Evolutionary conservation across 2,797 vertebrate genomes (phyloP).

Genomic region (Lutjanus argentimaculatus): DNA sequence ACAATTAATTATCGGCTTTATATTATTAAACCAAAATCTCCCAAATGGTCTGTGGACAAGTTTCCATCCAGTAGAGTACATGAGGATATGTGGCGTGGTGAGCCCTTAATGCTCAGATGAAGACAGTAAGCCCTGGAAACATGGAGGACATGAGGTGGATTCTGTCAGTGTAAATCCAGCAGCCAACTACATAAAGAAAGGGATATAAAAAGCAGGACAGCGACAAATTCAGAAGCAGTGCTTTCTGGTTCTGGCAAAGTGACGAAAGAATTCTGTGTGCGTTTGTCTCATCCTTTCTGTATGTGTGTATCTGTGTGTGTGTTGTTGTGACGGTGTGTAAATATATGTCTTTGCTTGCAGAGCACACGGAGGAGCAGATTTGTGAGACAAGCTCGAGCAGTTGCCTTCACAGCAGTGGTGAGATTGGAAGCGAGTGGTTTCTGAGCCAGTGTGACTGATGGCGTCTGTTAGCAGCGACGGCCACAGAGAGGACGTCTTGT

Average conservation of each 20-base stretch:
- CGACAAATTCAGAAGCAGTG: constrained; percentile 57
- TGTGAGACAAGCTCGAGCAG: constrained; percentile 82
- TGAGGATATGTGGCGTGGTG: constrained; percentile 47
- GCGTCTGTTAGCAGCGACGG: constrained; percentile 76
- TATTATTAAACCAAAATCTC: constrained; percentile 40
- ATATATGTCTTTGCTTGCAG: constrained; percentile 76
- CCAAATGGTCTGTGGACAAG: constrained; percentile 44
- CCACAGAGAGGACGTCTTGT: constrained; percentile 76
- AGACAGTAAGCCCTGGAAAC: constrained; percentile 67
- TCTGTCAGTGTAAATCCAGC: constrained; percentile 67
- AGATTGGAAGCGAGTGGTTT: constrained; percentile 78
- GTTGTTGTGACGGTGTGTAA: constrained; percentile 66
- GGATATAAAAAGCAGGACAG: constrained; percentile 73
- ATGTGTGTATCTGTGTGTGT: constrained; percentile 38
- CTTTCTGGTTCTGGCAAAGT: constrained; percentile 64
- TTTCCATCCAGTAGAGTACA: constrained; percentile 34
- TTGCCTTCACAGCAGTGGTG: constrained; percentile 84
- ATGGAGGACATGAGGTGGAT: constrained; percentile 73
- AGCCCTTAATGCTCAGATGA: constrained; percentile 68
- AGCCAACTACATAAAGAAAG: constrained; percentile 55
- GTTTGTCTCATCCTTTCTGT: constrained; percentile 28
- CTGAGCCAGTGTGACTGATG: constrained; percentile 82
- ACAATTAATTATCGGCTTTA: constrained; percentile 12
- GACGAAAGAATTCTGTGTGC: constrained; percentile 42
- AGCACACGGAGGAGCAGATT: constrained; percentile 83